phyloP scores from a whole-genome alignment of 2,888 invertebrate species.

The Lucinisca nassula region DNA sequence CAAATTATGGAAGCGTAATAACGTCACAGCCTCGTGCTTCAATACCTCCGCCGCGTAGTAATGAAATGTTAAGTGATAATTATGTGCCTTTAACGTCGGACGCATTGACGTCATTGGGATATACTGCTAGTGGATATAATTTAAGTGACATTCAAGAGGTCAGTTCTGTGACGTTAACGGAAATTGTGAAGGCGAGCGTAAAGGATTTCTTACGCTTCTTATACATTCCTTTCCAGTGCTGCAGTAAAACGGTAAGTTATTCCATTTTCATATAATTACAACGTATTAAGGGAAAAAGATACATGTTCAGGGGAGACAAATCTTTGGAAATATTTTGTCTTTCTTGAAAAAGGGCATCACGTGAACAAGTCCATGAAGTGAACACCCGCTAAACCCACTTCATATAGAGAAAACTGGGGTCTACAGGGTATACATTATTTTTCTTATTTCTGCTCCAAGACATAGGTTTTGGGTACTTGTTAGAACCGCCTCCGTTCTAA shows the following conservation, averaged over 20 bases:
- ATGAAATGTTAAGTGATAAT: neutral
- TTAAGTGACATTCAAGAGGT: neutral
- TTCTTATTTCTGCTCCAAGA: no score
- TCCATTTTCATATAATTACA: neutral
- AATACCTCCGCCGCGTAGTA: slow-evolving; percentile 26
- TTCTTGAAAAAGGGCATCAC: no score
- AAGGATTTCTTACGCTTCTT: slow-evolving; percentile 55
- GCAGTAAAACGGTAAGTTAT: slow-evolving; percentile 53
- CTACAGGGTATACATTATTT: no score
- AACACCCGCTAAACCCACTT: no score
- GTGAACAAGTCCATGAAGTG: no score
- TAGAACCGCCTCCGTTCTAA: no score
- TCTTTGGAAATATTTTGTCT: no score
- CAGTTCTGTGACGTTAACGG: slow-evolving; percentile 30
- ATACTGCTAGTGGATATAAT: slow-evolving; percentile 13
- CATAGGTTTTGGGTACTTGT: no score
- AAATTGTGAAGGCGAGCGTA: slow-evolving; percentile 30
- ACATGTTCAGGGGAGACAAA: no score
- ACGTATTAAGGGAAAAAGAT: no score
- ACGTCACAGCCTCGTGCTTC: slow-evolving; percentile 42
- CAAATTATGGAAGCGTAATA: slow-evolving; percentile 3
- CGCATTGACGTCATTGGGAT: neutral
- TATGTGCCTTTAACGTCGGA: neutral
- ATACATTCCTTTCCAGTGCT: slow-evolving; percentile 62
- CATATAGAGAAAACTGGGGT: no score